These are phyloP conservation scores for Idaea straminata DNA, from an alignment of 2,888 invertebrate species.

Conservation along the genomic window DNA sequence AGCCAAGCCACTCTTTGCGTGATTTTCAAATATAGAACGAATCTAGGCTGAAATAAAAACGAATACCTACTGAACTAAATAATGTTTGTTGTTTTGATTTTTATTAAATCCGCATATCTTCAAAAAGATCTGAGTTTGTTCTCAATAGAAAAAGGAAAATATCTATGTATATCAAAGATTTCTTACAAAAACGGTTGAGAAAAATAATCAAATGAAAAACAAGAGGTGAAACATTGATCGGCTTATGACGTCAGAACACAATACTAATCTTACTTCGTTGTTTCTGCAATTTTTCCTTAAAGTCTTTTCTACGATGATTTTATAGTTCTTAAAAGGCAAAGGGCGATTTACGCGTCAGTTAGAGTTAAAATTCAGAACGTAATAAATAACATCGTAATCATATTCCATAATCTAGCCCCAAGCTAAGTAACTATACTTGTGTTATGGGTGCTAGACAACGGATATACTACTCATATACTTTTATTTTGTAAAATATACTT, in stretches of 20 bases:
- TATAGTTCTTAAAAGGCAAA: background rate
- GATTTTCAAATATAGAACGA: background rate
- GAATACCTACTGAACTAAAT: no score
- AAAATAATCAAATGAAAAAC: background rate
- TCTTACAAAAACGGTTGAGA: background rate
- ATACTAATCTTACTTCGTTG: background rate
- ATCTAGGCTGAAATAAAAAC: background rate
- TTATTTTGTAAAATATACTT: no score
- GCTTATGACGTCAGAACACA: background rate
- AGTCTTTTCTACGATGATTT: background rate
- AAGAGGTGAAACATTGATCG: background rate
- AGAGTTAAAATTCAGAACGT: background rate
- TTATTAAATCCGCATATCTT: no score
- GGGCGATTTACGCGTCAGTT: background rate
- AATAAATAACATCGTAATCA: no score
- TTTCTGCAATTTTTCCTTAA: background rate
- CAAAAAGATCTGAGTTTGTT: background rate
- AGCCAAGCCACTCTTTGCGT: background rate
- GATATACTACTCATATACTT: no score
- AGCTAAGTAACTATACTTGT: no score
- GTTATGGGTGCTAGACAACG: no score
- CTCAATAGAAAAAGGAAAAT: background rate
- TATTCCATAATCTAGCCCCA: no score
- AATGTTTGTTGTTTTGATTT: no score
- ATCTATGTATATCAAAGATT: background rate